phyloP scores from a whole-genome alignment of 1,140 invertebrate genomes.

The Patella vulgata region DNA sequence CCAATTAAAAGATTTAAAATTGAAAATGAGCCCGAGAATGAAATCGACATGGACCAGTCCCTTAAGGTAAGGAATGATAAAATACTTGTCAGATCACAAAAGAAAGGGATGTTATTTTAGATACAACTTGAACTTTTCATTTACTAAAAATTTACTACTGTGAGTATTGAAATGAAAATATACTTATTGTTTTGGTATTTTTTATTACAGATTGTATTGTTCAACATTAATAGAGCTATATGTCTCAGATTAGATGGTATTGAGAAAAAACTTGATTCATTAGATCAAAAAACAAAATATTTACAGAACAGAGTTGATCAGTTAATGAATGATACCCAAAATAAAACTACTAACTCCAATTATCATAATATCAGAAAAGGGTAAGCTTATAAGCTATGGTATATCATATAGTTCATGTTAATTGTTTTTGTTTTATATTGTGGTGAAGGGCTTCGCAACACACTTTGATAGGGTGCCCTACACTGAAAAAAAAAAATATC shows the following conservation, averaged over 20 bases:
- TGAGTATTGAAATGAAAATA: no score
- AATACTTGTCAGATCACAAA: no score
- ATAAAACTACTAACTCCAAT: not conserved
- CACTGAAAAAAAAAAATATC: no score
- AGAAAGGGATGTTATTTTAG: not conserved
- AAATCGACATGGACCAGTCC: slow-evolving; percentile 36
- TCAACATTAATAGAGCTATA: slow-evolving; percentile 66
- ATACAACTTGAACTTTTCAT: no score
- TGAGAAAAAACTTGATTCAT: slow-evolving; percentile 58
- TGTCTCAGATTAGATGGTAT: slow-evolving; percentile 63
- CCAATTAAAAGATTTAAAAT: slow-evolving; percentile 36
- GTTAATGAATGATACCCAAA: slow-evolving; percentile 34
- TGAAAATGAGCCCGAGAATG: slow-evolving; percentile 34
- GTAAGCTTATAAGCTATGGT: no score
- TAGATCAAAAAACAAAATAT: slow-evolving; percentile 44
- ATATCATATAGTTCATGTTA: not conserved
- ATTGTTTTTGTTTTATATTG: not conserved
- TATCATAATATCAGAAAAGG: slow-evolving; percentile 5
- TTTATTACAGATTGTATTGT: slow-evolving; percentile 61
- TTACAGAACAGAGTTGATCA: slow-evolving; percentile 64
- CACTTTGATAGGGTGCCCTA: no score
- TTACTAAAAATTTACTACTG: no score
- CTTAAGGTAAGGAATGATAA: slow-evolving; percentile 43
- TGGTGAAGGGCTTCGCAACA: no score
- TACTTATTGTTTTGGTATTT: no score